Percentiles rank a stretch among this genome's conserved stretches.
phyloP scores from a whole-genome alignment of 2,113 vertebrate genomes.

The Paraplagusia blochii region DNA sequence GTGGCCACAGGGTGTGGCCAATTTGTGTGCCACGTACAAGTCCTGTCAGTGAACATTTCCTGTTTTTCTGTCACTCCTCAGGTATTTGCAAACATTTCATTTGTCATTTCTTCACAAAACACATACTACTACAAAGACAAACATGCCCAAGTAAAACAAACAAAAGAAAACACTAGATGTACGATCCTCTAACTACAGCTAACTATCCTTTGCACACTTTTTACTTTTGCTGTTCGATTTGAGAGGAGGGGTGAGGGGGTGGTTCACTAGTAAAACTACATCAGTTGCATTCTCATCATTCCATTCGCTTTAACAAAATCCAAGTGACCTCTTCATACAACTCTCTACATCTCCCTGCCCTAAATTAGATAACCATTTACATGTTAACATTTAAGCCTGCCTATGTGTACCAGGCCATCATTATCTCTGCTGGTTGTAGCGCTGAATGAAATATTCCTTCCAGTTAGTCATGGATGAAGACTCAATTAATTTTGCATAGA shows the following conservation, averaged over 20 bases:
- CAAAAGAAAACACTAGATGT: slow-evolving; percentile 5
- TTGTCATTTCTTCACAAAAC: slow-evolving; percentile 1
- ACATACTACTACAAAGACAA: not conserved
- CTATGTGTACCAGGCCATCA: too few relatives aligned
- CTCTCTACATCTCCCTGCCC: slow-evolving; percentile 16
- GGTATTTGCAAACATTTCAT: slow-evolving; percentile 13
- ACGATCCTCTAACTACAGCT: not conserved
- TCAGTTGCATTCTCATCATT: slow-evolving; percentile 73
- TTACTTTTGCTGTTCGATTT: not conserved
- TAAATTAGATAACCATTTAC: slow-evolving; percentile 16
- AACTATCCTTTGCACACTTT: not conserved
- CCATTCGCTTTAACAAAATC: slow-evolving; percentile 54
- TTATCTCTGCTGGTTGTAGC: not conserved
- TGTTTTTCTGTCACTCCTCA: slow-evolving; percentile 22
- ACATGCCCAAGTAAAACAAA: slow-evolving; percentile 1
- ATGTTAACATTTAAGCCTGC: not conserved
- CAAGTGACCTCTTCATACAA: slow-evolving; percentile 27
- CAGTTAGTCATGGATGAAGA: slow-evolving; percentile 42
- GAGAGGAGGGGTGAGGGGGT: slow-evolving; percentile 38
- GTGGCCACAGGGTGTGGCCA: slow-evolving; percentile 47
- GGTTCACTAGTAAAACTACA: slow-evolving; percentile 41
- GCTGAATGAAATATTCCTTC: slow-evolving; percentile 39
- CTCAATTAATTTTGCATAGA: slow-evolving; percentile 17
- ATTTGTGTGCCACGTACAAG: slow-evolving; percentile 6
- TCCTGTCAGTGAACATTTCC: slow-evolving; percentile 28